Percentiles rank a stretch among this genome's conserved stretches.
These are phyloP conservation scores for Palythoa grandis DNA, from an alignment of 92 coral and sea anemone genomes.

Conservation along the genomic window DNA sequence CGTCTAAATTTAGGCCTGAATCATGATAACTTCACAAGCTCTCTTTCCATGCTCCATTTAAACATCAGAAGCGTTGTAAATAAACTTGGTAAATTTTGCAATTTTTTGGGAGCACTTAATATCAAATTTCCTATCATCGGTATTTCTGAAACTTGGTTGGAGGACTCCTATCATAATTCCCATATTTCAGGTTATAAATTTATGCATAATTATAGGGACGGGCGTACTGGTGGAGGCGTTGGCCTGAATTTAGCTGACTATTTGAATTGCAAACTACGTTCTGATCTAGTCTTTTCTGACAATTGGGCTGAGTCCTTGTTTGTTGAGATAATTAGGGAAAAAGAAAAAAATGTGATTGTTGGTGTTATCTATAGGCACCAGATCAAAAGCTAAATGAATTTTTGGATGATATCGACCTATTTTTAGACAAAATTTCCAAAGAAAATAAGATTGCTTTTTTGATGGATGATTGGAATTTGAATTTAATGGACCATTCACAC, in stretches of 20 bases:
- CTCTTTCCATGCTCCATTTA: slow-evolving; percentile 42
- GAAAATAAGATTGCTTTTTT: slow-evolving; percentile 15
- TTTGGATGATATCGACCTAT: not conserved
- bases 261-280: slow-evolving; percentile 10
- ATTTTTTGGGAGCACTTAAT: slow-evolving; percentile 25
- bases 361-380: slow-evolving; percentile 37
- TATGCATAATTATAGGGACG: slow-evolving; percentile 28
- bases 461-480: slow-evolving; percentile 41
- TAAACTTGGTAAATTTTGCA: slow-evolving; percentile 18
- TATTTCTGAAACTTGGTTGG: slow-evolving; percentile 41
- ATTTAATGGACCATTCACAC: slow-evolving; percentile 18
- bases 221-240: slow-evolving; percentile 17
- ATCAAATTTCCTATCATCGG: slow-evolving; percentile 25
- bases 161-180: slow-evolving; percentile 14
- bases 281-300: slow-evolving; percentile 9
- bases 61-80: slow-evolving; percentile 28
- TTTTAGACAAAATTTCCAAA: slow-evolving; percentile 9
- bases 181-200: slow-evolving; percentile 21
- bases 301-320: slow-evolving; percentile 12
- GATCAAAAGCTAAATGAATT: slow-evolving; percentile 6
- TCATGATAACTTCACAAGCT: slow-evolving; percentile 3
- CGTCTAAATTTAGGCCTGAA: slow-evolving; percentile 43
- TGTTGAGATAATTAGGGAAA: slow-evolving; percentile 12
- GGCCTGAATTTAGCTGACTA: slow-evolving; percentile 28
- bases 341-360: slow-evolving; percentile 8